Evolutionary conservation across 2,888 invertebrate species (phyloP), one percentile per base, ranked within the genome.

Genomic region (Reticulitermes lucifugus): DNA sequence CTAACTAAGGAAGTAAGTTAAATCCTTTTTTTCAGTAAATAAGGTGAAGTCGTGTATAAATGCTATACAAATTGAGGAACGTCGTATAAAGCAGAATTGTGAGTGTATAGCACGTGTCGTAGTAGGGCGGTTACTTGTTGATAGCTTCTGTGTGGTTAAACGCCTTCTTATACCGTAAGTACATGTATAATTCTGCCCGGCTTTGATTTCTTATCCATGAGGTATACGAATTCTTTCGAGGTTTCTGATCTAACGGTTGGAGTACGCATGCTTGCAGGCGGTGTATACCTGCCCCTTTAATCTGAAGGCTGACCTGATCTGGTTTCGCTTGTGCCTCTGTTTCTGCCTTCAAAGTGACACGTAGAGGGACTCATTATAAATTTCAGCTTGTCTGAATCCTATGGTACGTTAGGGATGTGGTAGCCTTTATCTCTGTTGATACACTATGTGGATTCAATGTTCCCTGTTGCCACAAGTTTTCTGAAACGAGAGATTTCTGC

Each of bases 341-440:
- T 65, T n/a, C 25, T n/a, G 5, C 65, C 65, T 65, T 65, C n/a
- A 65, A 65, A 65, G 65, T 65, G 65, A 65, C 65, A 65, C 25
- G 25, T 65, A n/a, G 5, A n/a, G 65, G 65, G 65, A 18, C 65
- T 65, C 65, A 65, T 65, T 65, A 65, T 65, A 65, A 65, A 65
- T 65, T 65, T 65, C 65, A 25, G 25, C 65, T 10, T 65, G n/a
- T 65, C n/a, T 65, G 65, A 65, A 25, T 25, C 6, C 25, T 9
- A 6, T 12, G 65, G 25, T 4, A 65, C 25, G 65, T 65, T n/a
- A 25, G n/a, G 25, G n/a, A 25, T 9, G 65, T 25, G 25, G 65
- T n/a, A 10, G 9, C 25, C 65, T 65, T 14, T 55, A 18, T 55
- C 14, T 55, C 55, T 55, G 55, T 55, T 55, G 55, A 55, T 18